Conservation (phyloP, 2,888 invertebrate species). For the Helleia helle region DNA sequence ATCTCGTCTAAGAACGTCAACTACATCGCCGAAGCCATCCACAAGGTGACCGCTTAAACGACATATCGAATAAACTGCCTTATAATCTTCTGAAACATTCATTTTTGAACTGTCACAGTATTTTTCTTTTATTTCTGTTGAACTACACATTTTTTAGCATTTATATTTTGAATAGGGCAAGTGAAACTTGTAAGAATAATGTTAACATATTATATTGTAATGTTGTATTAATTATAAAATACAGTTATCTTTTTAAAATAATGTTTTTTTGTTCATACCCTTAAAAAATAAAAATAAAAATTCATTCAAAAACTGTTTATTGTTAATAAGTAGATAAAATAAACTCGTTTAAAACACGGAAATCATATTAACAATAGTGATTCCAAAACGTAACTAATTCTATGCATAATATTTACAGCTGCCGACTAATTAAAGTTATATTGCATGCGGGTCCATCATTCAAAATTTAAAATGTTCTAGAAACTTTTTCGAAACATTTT, state of each 20-base stretch:
- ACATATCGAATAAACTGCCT: constrained; percentile 25
- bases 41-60: constrained; percentile 87
- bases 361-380: constrained; percentile 62
- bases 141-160: constrained; percentile 13
- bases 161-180: constrained; percentile 8
- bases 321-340: constrained; percentile 73
- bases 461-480: constrained; percentile 33
- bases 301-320: constrained; percentile 63
- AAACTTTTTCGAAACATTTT: constrained; percentile 17
- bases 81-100: constrained; percentile 25
- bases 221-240: constrained; percentile 20
- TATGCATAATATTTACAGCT: constrained; percentile 68
- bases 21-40: constrained; percentile 94
- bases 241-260: constrained; percentile 22
- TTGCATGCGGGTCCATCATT: constrained; percentile 64
- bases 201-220: constrained; percentile 15
- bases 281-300: constrained; percentile 24
- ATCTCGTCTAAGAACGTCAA: constrained; percentile 95
- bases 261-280: constrained; percentile 22
- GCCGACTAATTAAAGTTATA: constrained; percentile 49
- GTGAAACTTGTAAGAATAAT: constrained; percentile 10
- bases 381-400: constrained; percentile 50
- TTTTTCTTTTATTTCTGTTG: constrained; percentile 28
- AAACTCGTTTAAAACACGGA: constrained; percentile 68
- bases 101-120: constrained; percentile 31